Evolutionary conservation across 2,113 vertebrate species (phyloP).

Genomic region (Aphyosemion australe): DNA sequence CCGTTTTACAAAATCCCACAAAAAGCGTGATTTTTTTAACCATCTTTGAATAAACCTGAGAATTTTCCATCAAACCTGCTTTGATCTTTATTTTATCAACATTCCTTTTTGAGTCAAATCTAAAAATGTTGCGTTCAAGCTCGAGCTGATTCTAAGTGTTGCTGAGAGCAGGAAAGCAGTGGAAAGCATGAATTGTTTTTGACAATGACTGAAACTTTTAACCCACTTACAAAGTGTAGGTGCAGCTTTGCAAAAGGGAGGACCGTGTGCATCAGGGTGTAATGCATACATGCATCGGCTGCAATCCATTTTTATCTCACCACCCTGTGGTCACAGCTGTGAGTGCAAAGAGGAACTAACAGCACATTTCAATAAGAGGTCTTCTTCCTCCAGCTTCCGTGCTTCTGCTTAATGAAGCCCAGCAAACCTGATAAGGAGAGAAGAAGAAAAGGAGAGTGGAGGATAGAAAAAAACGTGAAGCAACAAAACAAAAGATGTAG

Average conservation of each 20-base stretch:
- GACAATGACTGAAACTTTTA: constrained; percentile 28
- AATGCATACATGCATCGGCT: constrained; percentile 3
- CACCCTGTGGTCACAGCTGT: constrained; percentile 71
- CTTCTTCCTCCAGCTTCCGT: neutral
- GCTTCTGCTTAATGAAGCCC: neutral
- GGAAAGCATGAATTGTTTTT: neutral
- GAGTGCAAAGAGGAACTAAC: constrained; percentile 48
- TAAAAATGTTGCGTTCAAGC: neutral
- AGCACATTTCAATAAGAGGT: neutral
- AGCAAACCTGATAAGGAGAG: neutral
- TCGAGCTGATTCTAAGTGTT: neutral
- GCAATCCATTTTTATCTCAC: constrained; percentile 54
- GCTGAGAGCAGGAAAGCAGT: constrained; percentile 9
- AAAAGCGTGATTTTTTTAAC: too few relatives aligned
- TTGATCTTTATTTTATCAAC: too few relatives aligned
- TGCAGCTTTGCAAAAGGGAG: constrained; percentile 50
- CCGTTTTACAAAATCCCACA: neutral
- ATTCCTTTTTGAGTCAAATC: too few relatives aligned
- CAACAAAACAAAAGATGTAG: constrained; percentile 13
- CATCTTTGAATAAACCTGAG: too few relatives aligned
- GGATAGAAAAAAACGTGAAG: constrained; percentile 6
- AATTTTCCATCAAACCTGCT: too few relatives aligned
- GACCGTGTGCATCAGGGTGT: constrained; percentile 28
- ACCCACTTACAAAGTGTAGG: constrained; percentile 46
- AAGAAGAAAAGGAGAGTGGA: neutral